Percentiles rank a stretch among this genome's conserved stretches.
These are phyloP conservation scores for Heliconius hewitsoni DNA, from an alignment of 1,140 invertebrate species.

Conservation along the genomic window DNA sequence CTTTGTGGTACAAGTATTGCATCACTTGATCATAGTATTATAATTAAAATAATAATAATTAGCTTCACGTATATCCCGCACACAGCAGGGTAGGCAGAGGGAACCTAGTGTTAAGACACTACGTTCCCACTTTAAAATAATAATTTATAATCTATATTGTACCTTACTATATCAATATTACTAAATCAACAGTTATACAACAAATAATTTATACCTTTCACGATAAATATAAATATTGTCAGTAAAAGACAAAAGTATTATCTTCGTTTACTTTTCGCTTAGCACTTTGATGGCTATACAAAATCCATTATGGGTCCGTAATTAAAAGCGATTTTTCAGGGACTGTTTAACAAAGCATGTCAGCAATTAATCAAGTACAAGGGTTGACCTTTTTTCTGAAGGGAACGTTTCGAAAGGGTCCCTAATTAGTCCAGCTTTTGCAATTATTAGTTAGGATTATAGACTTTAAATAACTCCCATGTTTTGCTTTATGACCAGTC, in stretches of 20 bases:
- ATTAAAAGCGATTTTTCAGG: slow-evolving; percentile 45
- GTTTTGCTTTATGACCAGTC: not conserved
- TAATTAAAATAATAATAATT: no score
- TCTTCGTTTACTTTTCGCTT: slow-evolving; percentile 21
- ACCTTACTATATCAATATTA: no score
- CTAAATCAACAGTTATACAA: not conserved
- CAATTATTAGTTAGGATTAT: slow-evolving; percentile 52
- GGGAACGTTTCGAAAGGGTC: slow-evolving; percentile 61
- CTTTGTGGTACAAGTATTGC: no score
- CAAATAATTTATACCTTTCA: no score
- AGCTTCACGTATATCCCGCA: no score
- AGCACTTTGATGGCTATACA: slow-evolving; percentile 30
- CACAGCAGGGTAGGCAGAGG: no score
- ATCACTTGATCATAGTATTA: no score
- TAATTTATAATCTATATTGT: no score
- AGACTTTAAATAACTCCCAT: slow-evolving; percentile 24
- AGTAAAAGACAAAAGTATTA: not conserved
- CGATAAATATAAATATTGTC: not conserved
- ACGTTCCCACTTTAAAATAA: no score
- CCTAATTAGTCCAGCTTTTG: slow-evolving; percentile 58
- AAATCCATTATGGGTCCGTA: slow-evolving; percentile 34
- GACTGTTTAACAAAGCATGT: slow-evolving; percentile 48
- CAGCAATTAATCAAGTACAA: slow-evolving; percentile 67
- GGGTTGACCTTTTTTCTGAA: slow-evolving; percentile 67
- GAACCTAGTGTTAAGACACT: no score